Evolutionary conservation across 64 coral and sea anemone genomes (phyloP).

Genomic region (Dendronephthya gigantea): DNA sequence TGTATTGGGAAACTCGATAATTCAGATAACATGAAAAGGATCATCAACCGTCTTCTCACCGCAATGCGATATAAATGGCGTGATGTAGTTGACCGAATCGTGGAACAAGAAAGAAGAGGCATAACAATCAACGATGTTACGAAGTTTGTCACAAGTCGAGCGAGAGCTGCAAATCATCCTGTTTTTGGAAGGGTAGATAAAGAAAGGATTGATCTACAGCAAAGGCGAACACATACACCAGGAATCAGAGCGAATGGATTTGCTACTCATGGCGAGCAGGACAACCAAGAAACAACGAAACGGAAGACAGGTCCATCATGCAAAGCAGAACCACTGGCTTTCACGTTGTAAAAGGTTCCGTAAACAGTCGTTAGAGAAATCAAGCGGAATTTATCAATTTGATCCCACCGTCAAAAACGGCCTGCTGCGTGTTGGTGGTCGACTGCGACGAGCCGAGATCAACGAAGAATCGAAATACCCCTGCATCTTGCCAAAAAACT

Average conservation of each 20-base stretch:
- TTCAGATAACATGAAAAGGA: conserved; percentile 1
- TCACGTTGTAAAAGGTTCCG: background rate
- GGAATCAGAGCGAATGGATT: background rate
- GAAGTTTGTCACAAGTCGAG: background rate
- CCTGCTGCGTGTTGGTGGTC: background rate
- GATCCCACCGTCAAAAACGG: background rate
- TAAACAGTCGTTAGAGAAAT: background rate
- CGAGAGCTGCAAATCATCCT: conserved; percentile 33
- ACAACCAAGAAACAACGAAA: no score
- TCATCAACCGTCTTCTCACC: conserved; percentile 19
- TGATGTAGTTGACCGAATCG: conserved; percentile 17
- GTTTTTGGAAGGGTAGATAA: conserved; percentile 10
- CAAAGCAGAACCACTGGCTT: background rate
- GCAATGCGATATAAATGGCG: conserved; percentile 23
- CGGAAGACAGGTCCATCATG: no score
- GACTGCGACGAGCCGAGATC: background rate
- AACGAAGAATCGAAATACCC: background rate
- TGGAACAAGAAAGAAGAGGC: background rate
- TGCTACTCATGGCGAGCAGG: background rate
- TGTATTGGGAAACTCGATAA: conserved; percentile 34
- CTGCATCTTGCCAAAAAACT: background rate
- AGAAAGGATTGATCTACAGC: background rate
- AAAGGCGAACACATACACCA: no score
- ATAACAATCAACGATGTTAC: background rate
- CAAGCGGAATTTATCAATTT: background rate